Evolutionary conservation across 2,888 invertebrate genomes (phyloP), one percentile per base, ranked within the genome.

Genomic region (Melanargia galathea): DNA sequence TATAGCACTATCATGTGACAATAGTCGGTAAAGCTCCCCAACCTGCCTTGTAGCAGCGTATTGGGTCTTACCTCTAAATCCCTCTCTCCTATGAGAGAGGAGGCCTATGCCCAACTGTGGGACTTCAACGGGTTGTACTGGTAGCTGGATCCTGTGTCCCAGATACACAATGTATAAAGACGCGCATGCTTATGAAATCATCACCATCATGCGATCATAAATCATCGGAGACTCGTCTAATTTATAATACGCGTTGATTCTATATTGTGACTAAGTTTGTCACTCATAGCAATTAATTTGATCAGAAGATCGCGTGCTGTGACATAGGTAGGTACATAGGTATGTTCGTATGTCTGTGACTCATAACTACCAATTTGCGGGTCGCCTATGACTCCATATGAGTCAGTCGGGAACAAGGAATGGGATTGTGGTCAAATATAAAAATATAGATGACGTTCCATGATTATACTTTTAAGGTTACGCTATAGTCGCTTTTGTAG

Each of bases 191-290:
- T 54, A 54, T 40, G 40, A 55, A n/a, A 38, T 55, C 54, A 40
- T 55, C 54, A n/a, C 45, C 10, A 43, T 52, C 33, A 56, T 45
- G 10, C 4, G 18, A 2, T 11, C 24, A 26, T 30, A 33, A 18
- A 20, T 24, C 10, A 16, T 24, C 10, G 4, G 5, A 22, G 16
- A 43, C n/a, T n/a, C n/a, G n/a, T n/a, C n/a, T n/a, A n/a, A n/a
- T n/a, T n/a, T n/a, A n/a, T n/a, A n/a, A n/a, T n/a, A n/a, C n/a
- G 55, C 18, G 55, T 61, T 55, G 46, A 55, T 45, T 26, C 18
- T n/a, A 10, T 49, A 10, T n/a, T n/a, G n/a, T 49, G 26, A 49
- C 49, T 49, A 38, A 26, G 4, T 48, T 54, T 24, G 46, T 56
- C 48, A 61, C 48, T n/a, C n/a, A n/a, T n/a, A n/a, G n/a, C n/a